Base-by-base conservation (phyloP, 2,888 invertebrate genomes). In the Smittia sp. region DNA sequence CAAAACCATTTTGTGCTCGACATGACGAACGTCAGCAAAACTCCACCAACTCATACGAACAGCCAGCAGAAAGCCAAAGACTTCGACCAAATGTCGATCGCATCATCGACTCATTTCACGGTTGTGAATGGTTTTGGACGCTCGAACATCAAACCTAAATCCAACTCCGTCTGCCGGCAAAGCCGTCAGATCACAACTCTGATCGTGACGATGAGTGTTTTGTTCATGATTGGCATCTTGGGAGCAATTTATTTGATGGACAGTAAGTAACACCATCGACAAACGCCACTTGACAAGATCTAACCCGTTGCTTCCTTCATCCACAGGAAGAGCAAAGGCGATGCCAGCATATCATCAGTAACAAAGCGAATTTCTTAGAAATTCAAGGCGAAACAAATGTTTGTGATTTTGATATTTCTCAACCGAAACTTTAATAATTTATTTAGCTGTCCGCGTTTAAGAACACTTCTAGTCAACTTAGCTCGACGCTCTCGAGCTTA, bases 71-170 rank as follows among this genome's bases (percentile, higher is more conserved):
- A 78, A 80, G 77, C 82, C 83, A 77, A 86, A 86, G 80, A 85
- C 85, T 77, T 83, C 83, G 93, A 93, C 80, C 86, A 87, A 72
- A 86, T 87, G 74, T 93, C 93, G 52, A 85, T 92, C 75, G 93
- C 92, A 72, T 93, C 93, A 82, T 93, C 93, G 75, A 93, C 91
- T 79, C 93, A 93, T 82, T 93, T 93, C 80, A 93, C 93, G 9
- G 91, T 93, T 73, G 90, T 93, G 75, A 93, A 93, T 80, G 90
- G 90, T 74, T 87, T 89, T 77, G 87, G 88, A 74, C 86, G 89
- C 78, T 85, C 86, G 75, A 80, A 81, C 70, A 83, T 86, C 75
- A 85, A 85, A 75, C 88, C 89, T 78, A 86, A 86, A 78, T 86
- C 86, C 76, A 70, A 54, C n/a, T 52, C 54, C 1, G n/a, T 70